Conservation (phyloP, 2,888 invertebrate genomes). For the Laspeyria flexula region DNA sequence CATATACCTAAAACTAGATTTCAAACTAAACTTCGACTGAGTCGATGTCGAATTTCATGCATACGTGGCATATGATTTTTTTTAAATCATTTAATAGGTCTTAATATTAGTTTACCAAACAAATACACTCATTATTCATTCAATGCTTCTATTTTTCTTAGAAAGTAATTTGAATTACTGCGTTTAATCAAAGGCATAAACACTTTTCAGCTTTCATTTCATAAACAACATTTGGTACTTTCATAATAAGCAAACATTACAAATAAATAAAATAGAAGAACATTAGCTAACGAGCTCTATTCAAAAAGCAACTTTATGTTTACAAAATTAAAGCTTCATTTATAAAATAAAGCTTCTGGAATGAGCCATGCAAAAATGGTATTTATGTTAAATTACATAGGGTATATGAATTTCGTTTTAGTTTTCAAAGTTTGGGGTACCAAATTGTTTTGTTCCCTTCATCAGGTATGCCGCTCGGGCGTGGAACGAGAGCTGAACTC, state of each 20-base stretch:
- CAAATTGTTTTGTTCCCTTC: constrained; percentile 57
- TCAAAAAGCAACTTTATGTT: constrained; percentile 25
- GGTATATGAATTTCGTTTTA: constrained; percentile 31
- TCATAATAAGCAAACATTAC: constrained; percentile 23
- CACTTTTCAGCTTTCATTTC: constrained; percentile 18
- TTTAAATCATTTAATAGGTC: too few species aligned
- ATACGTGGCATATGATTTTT: too few species aligned
- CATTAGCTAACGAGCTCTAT: constrained; percentile 18
- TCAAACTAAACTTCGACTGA: too few species aligned
- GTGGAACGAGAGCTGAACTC: constrained; percentile 37
- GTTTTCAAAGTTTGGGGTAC: constrained; percentile 36
- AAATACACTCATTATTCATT: too few species aligned
- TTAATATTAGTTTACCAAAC: too few species aligned
- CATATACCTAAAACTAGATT: too few species aligned
- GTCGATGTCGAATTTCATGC: too few species aligned
- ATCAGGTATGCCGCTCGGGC: constrained; percentile 57
- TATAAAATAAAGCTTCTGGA: constrained; percentile 4
- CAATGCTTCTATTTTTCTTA: too few species aligned
- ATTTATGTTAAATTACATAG: constrained; percentile 15
- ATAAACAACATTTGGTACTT: constrained; percentile 20
- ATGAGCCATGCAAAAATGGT: constrained; percentile 22
- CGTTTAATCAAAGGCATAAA: too few species aligned
- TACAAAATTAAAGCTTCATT: constrained; percentile 16
- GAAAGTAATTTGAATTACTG: too few species aligned
- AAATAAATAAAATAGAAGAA: constrained; percentile 22